Percentiles rank a stretch among this genome's conserved stretches.
Evolutionary conservation across 2,888 invertebrate genomes (phyloP).

Genomic region (Cantharis nigra): DNA sequence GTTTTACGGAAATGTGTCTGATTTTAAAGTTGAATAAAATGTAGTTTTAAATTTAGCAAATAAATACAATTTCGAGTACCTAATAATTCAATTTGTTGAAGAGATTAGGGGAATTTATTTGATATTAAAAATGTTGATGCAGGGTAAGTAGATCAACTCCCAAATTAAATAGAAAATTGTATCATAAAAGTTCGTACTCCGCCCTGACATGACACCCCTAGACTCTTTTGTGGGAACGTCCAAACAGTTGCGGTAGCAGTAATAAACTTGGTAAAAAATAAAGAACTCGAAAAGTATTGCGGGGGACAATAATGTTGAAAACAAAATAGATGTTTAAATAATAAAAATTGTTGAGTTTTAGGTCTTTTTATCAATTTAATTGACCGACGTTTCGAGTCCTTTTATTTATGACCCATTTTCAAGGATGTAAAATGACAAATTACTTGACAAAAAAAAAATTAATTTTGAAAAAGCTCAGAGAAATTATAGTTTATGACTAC

Average conservation of each 20-base stretch:
- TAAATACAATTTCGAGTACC: not conserved
- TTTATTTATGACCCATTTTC: too few relatives aligned
- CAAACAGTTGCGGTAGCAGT: not conserved
- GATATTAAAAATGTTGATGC: not conserved
- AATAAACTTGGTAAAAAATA: too few relatives aligned
- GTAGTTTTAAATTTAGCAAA: not conserved
- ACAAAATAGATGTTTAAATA: too few relatives aligned
- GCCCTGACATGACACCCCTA: not conserved
- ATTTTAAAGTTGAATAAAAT: not conserved
- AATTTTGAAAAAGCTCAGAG: not conserved
- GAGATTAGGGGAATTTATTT: not conserved
- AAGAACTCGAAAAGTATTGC: too few relatives aligned
- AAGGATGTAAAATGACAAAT: too few relatives aligned
- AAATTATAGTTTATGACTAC: not conserved
- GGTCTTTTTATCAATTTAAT: too few relatives aligned
- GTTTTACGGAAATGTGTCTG: not conserved
- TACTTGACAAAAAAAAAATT: too few relatives aligned
- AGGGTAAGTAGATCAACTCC: not conserved
- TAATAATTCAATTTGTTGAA: not conserved
- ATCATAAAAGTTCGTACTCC: not conserved
- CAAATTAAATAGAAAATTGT: not conserved
- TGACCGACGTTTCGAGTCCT: too few relatives aligned
- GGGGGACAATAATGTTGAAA: too few relatives aligned
- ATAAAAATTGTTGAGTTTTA: too few relatives aligned
- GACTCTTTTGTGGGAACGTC: not conserved